A percentile compares a stretch with the other conserved stretches of the same genome.
phyloP scores from a whole-genome alignment of 2,888 invertebrate species.

The Amphipoea lucens region DNA sequence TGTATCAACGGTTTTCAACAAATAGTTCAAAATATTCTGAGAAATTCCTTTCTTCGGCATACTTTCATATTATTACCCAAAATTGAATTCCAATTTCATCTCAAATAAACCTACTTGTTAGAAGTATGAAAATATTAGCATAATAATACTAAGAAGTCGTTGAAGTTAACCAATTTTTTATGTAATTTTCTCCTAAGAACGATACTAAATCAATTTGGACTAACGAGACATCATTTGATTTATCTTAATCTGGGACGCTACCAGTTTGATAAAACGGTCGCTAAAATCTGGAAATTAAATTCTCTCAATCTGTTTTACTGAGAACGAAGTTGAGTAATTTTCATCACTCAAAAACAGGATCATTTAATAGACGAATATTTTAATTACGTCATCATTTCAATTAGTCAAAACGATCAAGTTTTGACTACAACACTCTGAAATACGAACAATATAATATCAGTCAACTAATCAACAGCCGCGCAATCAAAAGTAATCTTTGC shows the following conservation, averaged over 20 bases:
- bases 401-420: neutral
- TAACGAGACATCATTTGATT: slow-evolving; percentile 59
- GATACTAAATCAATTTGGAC: slow-evolving; percentile 40
- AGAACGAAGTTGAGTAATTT: slow-evolving; percentile 21
- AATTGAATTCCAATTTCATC: slow-evolving; percentile 7
- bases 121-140: slow-evolving; percentile 1
- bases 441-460: neutral
- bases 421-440: neutral
- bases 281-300: slow-evolving; percentile 50
- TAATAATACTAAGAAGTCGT: neutral
- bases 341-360: slow-evolving; percentile 14
- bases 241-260: slow-evolving; percentile 55
- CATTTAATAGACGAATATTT: neutral
- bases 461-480: neutral
- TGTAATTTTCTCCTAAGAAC: slow-evolving; percentile 18
- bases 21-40: neutral
- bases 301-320: slow-evolving; percentile 40
- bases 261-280: slow-evolving; percentile 52
- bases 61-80: neutral
- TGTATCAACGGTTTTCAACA: slow-evolving; percentile 25
- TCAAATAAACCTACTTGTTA: neutral
- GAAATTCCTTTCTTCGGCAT: neutral
- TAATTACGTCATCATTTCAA: neutral
- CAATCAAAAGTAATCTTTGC: slow-evolving; percentile 13
- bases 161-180: slow-evolving; percentile 7